Percentiles rank a stretch among this genome's conserved stretches.
phyloP scores from a whole-genome alignment of 2,888 invertebrate genomes.

The Ophion costatus region DNA sequence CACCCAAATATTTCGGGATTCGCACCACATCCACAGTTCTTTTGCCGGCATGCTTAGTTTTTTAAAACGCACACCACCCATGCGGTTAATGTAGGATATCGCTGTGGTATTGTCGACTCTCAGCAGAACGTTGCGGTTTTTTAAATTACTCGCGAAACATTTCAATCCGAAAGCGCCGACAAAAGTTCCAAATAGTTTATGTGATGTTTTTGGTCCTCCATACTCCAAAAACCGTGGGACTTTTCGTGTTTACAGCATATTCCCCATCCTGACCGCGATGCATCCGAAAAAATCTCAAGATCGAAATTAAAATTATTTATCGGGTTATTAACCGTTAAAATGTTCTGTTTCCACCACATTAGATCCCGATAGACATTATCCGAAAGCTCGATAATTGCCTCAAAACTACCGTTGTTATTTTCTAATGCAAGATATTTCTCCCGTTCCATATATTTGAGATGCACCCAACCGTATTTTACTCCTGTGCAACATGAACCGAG shows the following conservation, averaged over 20 bases:
- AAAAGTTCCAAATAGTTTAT: constrained; percentile 16
- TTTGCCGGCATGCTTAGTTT: constrained; percentile 28
- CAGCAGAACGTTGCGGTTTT: constrained; percentile 46
- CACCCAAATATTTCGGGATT: constrained; percentile 9
- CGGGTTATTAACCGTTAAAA: constrained; percentile 1
- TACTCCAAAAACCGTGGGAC: constrained; percentile 2
- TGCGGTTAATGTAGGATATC: constrained; percentile 56
- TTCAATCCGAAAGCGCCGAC: constrained; percentile 34
- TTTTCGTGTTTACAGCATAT: not conserved
- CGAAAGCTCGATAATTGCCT: not conserved
- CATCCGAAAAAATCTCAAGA: constrained; percentile 49
- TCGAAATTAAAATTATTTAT: constrained; percentile 26
- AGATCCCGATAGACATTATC: not conserved
- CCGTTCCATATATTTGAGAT: constrained; percentile 16
- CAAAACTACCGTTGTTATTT: constrained; percentile 7
- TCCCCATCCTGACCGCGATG: constrained; percentile 27
- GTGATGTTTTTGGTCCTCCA: not conserved
- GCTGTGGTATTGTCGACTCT: constrained; percentile 61
- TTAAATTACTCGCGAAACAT: constrained; percentile 33
- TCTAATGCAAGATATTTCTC: constrained; percentile 20
- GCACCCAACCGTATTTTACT: constrained; percentile 28
- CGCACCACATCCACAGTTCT: constrained; percentile 51
- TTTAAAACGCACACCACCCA: constrained; percentile 34
- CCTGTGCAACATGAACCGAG: constrained; percentile 25
- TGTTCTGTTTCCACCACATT: constrained; percentile 36